Conservation (phyloP, 1,140 invertebrate genomes). For the Heliothis virescens region DNA sequence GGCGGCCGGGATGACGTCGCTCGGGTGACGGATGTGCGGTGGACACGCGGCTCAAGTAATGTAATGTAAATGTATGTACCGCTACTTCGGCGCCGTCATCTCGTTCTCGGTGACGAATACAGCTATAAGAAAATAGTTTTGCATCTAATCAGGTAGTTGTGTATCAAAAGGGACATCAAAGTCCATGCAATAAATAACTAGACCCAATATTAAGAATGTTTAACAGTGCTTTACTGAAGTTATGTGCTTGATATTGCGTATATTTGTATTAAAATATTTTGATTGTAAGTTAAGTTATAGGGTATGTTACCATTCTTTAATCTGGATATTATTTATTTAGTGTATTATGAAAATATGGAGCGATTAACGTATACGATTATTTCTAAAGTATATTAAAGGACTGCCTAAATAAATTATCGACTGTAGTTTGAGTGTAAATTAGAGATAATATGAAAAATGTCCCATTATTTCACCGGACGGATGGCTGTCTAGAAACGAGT, state of each 20-base stretch:
- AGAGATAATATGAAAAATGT: constrained; percentile 63
- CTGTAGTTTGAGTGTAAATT: constrained; percentile 78
- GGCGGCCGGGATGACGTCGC: too few species aligned
- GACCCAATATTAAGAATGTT: constrained; percentile 85
- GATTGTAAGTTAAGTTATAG: constrained; percentile 77
- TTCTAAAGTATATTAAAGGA: constrained; percentile 83
- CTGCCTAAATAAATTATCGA: constrained; percentile 85
- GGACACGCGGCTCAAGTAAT: too few species aligned
- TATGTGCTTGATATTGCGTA: constrained; percentile 81
- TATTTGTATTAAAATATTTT: constrained; percentile 74
- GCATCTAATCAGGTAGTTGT: constrained; percentile 67
- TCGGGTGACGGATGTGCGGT: too few species aligned
- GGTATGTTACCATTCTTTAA: constrained; percentile 82
- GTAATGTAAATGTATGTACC: too few species aligned
- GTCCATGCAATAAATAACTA: constrained; percentile 82
- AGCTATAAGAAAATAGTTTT: constrained; percentile 49
- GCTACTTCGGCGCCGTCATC: too few species aligned
- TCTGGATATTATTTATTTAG: constrained; percentile 79
- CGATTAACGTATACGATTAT: constrained; percentile 70
- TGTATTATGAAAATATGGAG: constrained; percentile 73
- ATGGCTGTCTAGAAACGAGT: constrained; percentile 8
- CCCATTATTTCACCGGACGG: constrained; percentile 50
- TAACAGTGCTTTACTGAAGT: constrained; percentile 83
- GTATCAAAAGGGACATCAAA: constrained; percentile 58
- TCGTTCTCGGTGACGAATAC: too few species aligned